Evolutionary conservation across 2,888 invertebrate species (phyloP), one percentile per base, ranked within the genome.

Genomic region (Eupithecia inturbata): DNA sequence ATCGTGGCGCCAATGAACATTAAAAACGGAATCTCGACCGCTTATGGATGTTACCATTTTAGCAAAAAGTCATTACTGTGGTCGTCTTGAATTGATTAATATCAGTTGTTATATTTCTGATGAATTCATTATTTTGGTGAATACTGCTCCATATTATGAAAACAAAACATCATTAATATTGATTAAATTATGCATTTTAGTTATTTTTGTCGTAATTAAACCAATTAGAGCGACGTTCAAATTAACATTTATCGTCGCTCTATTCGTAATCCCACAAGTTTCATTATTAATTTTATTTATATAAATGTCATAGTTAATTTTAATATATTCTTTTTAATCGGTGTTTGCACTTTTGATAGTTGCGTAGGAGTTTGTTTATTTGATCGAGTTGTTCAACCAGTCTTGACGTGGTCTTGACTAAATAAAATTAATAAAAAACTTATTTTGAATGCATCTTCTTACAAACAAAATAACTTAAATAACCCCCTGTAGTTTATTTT

Each of bases 341-440:
- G 72, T 72, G 66, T 77, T 64, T 79, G 76, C 79, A 80, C 49
- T 75, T 77, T 76, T 78, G 64, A 74, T 77, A 57, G 53, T 70
- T 74, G 82, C 78, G 87, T 85, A 73, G 85, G 84, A 75, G 82
- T 84, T 77, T 84, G 78, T 84, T 84, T 83, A 80, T 82, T 77
- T 75, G 74, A 70, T 74, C 69, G 76, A 74, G 66, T 19, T 64
- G 66, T 41, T 78, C 72, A 68, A 77, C 76, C 68, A 71, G 77
- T 79, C 70, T 77, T 79, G 1, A 39, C 71, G 75, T 67, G 71
- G 77, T 79, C 70, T 77, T 79, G 1, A 39, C 71, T 28, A 68
- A 72, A 69, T 72, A 33, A 69, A 69, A 69, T 66, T 62, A 67
- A 69, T 76, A 73, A 74, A n/a, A 73, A 72, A 75, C 77, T 72